Base-by-base conservation (phyloP, 2,113 vertebrate species). In the Pongo abelii region DNA sequence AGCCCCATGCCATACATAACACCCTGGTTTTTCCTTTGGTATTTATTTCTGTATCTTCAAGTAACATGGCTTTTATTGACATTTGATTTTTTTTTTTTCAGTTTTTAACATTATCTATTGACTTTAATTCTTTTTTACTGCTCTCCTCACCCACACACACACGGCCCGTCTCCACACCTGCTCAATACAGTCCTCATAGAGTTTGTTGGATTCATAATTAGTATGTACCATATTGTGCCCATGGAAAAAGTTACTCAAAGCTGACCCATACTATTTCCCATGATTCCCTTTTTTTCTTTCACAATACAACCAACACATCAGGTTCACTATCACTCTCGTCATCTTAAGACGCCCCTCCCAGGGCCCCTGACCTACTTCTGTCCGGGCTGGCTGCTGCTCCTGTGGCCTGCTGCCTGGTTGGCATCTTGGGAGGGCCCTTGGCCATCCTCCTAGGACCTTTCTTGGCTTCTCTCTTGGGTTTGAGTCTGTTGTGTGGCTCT, bases 351-450 rank as follows among this genome's bases (percentile, higher is more conserved):
- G 1, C 16, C 74, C 91, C 89, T 87, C 23, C 85, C 23, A 30
- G 86, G 83, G 95, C 92, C 84, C 80, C 89, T 64, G 83, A 72
- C 96, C 95, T 59, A 96, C 84, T 96, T 95, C 10, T 38, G 0
- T 32, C 50, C 35, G 77, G 32, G 70, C 48, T 86, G 55, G n/a
- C 11, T 72, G 70, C 87, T 43, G 64, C 75, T 35, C 8, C 13
- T 6, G 22, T 13, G 4, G 12, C 38, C 30, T 64, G 43, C 55
- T 38, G 35, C 75, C 67, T 38, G 7, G 14, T 2, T 61, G 32
- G 50, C 2, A 0, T 74, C 67, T 61, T 35, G 38, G 57, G 70
- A 85, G n/a, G 75, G 77, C 35, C 40, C 70, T 46, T 20, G 83
- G 91, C 75, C 8, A 0, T 59, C 6, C 2, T 3, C 14, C 30